These are phyloP conservation scores for Gopherus evgoodei DNA, from an alignment of 2,113 vertebrate genomes.

Conservation along the genomic window DNA sequence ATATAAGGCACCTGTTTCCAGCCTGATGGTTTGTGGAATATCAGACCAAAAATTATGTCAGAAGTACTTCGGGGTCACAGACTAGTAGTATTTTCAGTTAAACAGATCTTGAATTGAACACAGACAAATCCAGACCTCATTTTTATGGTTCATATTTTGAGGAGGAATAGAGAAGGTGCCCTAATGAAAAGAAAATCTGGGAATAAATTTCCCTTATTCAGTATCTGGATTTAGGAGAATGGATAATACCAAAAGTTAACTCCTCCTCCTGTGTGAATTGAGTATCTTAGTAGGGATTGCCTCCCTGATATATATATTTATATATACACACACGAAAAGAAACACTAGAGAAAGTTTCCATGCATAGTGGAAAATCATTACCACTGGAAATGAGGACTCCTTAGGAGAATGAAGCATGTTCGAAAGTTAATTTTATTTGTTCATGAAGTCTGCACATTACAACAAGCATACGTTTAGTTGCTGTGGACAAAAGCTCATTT, in stretches of 20 bases:
- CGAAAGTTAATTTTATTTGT: conserved; percentile 77
- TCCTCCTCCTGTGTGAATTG: not conserved
- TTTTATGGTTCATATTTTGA: not conserved
- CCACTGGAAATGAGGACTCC: not conserved
- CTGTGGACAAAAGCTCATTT: conserved; percentile 44
- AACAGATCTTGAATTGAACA: not conserved
- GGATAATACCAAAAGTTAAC: not conserved
- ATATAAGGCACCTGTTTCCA: not conserved
- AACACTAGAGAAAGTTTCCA: not conserved
- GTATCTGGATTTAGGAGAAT: not conserved
- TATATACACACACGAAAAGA: not conserved
- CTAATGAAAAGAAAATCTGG: not conserved
- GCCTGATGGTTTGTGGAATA: not conserved
- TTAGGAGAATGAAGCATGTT: conserved; percentile 7
- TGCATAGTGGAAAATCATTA: not conserved
- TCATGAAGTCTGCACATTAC: conserved; percentile 68
- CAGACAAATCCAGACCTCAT: not conserved
- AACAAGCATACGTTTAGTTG: conserved; percentile 49
- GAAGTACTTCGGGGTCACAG: not conserved
- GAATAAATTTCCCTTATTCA: not conserved
- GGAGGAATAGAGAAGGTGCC: not conserved
- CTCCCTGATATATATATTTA: not conserved
- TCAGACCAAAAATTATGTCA: not conserved
- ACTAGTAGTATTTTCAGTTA: not conserved
- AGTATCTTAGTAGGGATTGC: not conserved